A percentile compares a stretch with the other conserved stretches of the same genome.
These are phyloP conservation scores for Rhopalosiphum maidis DNA, from an alignment of 1,140 invertebrate genomes.

Conservation along the genomic window DNA sequence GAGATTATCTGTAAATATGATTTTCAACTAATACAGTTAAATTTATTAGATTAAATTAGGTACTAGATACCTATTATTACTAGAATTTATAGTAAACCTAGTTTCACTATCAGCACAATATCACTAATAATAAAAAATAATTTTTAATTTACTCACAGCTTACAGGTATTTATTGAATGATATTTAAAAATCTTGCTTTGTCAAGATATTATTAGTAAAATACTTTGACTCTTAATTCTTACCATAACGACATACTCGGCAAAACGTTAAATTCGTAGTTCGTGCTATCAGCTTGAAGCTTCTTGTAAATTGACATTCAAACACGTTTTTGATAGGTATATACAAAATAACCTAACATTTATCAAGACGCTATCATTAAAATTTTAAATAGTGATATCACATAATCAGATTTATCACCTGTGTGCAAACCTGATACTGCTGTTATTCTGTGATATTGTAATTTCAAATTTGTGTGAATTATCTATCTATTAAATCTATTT, in stretches of 20 bases:
- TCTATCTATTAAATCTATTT: background rate
- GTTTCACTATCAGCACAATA: background rate
- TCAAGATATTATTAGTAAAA: background rate
- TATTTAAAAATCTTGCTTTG: background rate
- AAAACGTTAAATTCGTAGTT: background rate
- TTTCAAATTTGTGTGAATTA: background rate
- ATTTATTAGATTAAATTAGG: background rate
- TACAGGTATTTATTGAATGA: background rate
- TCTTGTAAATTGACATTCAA: background rate
- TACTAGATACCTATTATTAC: background rate
- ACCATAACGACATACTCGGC: background rate
- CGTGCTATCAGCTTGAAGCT: background rate
- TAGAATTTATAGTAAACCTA: background rate
- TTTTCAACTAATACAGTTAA: background rate
- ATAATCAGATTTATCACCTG: background rate
- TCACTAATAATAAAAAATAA: background rate
- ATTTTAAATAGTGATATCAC: background rate
- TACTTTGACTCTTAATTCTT: background rate
- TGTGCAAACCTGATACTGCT: too few relatives aligned
- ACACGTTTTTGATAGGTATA: conserved; percentile 25
- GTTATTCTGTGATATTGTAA: background rate
- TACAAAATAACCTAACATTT: conserved; percentile 30
- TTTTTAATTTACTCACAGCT: background rate
- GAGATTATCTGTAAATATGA: conserved; percentile 4
- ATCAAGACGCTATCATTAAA: background rate